Evolutionary conservation across 1,140 invertebrate species (phyloP), one percentile per base, ranked within the genome.

Genomic region (Orchesella cincta): DNA sequence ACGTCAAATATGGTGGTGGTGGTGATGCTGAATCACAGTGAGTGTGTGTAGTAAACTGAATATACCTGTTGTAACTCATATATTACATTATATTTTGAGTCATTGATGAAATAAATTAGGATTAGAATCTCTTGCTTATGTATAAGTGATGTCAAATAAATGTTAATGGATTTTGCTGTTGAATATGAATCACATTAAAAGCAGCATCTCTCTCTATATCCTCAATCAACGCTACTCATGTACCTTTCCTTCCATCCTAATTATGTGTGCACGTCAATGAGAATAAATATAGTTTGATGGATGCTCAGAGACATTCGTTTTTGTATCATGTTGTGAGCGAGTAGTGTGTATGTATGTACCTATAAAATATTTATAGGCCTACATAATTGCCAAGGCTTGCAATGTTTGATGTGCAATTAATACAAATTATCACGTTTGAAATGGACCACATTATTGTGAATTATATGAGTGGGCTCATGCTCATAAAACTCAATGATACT

Each of bases 331-430:
- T 46, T 46, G 39, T 46, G 39, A 46, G 39, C 20, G 39, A 46
- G 20, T 46, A 20, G 39, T 46, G 39, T 12, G 20, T 46, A 20
- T 46, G 39, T 12, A 46, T 12, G 39, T 46, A 46, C 8, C 8
- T 46, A 46, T 8, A 46, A 57, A 57, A 57, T 12, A 57, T 3
- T n/a, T 57, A 26, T 14, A 18, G 5, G 52, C 23, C 14, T 14
- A 26, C 52, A 26, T 8, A 46, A 46, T 5, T 31, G 62, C 31
- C 31, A 57, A 67, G 62, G 62, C 62, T 67, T 67, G 62, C 8
- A 33, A 67, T 67, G 26, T 67, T 67, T 67, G 33, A 67, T 67
- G 62, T 67, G 62, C 62, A 67, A 67, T 67, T 67, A 67, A 67
- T 67, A 67, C 62, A 67, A 67, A 67, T 67, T 67, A 67, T 67